These are phyloP conservation scores for Hoplostethus atlanticus DNA, from an alignment of 2,797 vertebrate genomes.

Conservation along the genomic window DNA sequence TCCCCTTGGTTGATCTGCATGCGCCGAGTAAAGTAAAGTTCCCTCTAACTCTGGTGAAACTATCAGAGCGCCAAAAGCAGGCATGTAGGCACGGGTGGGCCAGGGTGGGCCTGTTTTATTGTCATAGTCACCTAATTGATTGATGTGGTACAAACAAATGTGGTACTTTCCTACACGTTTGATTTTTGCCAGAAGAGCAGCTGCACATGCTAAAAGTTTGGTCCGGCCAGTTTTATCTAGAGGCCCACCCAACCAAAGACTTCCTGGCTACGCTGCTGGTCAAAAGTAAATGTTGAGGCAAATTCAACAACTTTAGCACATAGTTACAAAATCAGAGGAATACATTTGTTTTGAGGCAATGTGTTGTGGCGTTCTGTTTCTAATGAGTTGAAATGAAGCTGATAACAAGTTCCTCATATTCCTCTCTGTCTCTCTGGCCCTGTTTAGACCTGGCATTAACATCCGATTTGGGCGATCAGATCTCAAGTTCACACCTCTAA, in stretches of 20 bases:
- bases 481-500: no score
- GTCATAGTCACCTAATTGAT: no score
- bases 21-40: constrained; percentile 16
- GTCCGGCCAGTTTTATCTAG: no score
- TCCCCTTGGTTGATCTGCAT: constrained; percentile 20
- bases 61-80: background rate
- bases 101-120: no score
- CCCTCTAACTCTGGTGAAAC: constrained; percentile 20
- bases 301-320: background rate
- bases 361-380: background rate
- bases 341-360: background rate
- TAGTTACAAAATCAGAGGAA: background rate
- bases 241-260: no score
- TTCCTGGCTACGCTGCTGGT: background rate
- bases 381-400: background rate
- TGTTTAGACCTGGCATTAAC: background rate
- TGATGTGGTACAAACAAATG: no score
- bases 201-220: no score
- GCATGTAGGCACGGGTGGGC: no score
- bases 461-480: no score
- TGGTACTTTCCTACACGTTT: no score
- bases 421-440: background rate
- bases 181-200: no score
- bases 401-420: background rate
- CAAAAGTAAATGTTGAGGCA: background rate